These are phyloP conservation scores for Aramus guarauna DNA, from an alignment of 2,113 vertebrate genomes.

Conservation along the genomic window DNA sequence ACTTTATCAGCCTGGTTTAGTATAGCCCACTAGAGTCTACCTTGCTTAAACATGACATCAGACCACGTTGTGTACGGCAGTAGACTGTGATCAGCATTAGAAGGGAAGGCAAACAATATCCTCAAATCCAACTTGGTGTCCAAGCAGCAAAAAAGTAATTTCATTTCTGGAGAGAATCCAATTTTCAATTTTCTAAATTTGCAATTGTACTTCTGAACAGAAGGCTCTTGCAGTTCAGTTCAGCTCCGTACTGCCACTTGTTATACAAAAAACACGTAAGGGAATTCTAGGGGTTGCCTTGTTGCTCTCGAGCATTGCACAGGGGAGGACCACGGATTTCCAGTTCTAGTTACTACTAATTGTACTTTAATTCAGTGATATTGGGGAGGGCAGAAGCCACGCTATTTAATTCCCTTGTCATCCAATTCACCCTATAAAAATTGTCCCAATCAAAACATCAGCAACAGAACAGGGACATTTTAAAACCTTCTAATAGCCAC, in stretches of 20 bases:
- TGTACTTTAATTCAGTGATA: no score
- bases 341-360: no score
- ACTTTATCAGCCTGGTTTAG: background rate
- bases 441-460: background rate
- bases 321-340: background rate
- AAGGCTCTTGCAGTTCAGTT: background rate
- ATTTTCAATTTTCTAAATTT: no score
- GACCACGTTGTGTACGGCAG: accelerated
- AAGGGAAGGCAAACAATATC: background rate
- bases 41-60: background rate
- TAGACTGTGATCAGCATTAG: no score
- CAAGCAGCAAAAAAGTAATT: background rate
- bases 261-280: accelerated
- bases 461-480: background rate
- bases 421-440: background rate
- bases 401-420: background rate
- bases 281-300: background rate
- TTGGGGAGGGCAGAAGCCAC: accelerated
- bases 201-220: background rate
- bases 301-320: accelerated
- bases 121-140: background rate
- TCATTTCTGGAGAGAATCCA: background rate
- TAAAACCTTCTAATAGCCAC: background rate
- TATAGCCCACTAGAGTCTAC: background rate
- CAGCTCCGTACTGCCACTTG: accelerated